Conservation (phyloP, 1,140 invertebrate genomes). For the Sinella curviseta region DNA sequence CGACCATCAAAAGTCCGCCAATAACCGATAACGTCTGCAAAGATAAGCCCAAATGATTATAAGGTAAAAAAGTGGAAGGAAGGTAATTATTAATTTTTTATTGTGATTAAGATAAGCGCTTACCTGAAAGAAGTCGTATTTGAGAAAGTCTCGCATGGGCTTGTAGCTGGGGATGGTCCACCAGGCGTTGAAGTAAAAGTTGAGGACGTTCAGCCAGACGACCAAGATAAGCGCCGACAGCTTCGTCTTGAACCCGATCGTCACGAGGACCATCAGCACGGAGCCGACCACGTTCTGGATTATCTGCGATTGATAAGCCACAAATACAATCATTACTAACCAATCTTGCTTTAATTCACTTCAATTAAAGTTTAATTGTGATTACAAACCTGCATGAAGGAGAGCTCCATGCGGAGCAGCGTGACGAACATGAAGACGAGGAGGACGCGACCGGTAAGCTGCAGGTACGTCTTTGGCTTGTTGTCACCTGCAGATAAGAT, state of each 20-base stretch:
- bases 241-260: constrained; percentile 98
- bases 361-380: no score
- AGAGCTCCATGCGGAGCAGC: constrained; percentile 87
- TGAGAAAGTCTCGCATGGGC: constrained; percentile 96
- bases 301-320: constrained; percentile 63
- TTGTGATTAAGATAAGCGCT: no score
- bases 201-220: constrained; percentile 81
- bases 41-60: constrained; percentile 12
- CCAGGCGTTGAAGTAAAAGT: constrained; percentile 97
- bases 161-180: constrained; percentile 94
- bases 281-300: constrained; percentile 89
- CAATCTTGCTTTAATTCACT: no score
- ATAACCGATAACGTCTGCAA: constrained; percentile 96
- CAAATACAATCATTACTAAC: constrained; percentile 40
- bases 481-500: constrained; percentile 73
- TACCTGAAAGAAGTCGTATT: constrained; percentile 99
- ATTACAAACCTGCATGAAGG: constrained; percentile 87
- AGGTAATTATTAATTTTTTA: no score
- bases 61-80: neutral
- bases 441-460: constrained; percentile 90
- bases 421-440: constrained; percentile 99
- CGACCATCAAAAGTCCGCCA: constrained; percentile 97
- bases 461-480: constrained; percentile 95
- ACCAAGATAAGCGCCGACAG: constrained; percentile 93
- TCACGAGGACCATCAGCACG: constrained; percentile 91